Evolutionary conservation across 2,888 invertebrate genomes (phyloP).

Genomic region (Scaptomyza polygonia): DNA sequence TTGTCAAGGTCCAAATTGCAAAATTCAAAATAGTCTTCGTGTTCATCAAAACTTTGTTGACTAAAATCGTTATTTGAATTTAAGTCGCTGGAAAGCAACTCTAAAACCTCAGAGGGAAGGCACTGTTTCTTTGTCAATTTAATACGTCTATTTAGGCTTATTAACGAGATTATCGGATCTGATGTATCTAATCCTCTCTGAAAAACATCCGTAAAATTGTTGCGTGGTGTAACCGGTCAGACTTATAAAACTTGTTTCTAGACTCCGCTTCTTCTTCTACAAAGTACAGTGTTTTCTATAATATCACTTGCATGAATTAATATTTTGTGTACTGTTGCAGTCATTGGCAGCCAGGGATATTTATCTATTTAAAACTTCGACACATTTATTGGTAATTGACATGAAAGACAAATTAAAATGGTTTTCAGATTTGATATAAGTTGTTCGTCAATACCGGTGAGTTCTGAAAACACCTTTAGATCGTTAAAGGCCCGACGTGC

Average conservation of each 20-base stretch:
- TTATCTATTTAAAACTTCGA: conserved; percentile 17
- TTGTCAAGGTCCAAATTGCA: too few species aligned
- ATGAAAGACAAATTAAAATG: conserved; percentile 26
- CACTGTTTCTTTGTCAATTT: not conserved
- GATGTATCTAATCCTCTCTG: conserved; percentile 22
- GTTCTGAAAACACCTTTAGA: too few species aligned
- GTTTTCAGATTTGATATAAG: not conserved
- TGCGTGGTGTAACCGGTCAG: not conserved
- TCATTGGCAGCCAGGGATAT: conserved; percentile 26
- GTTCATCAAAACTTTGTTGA: too few species aligned
- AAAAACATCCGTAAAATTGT: conserved; percentile 8
- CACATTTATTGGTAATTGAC: conserved; percentile 20
- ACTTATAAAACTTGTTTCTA: not conserved
- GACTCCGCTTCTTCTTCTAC: not conserved
- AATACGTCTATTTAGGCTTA: conserved; percentile 7
- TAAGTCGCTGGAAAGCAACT: too few species aligned
- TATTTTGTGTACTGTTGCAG: not conserved
- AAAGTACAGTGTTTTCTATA: not conserved
- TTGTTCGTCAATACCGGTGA: too few species aligned
- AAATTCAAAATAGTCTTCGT: too few species aligned
- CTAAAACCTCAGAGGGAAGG: too few species aligned
- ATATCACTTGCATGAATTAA: conserved; percentile 1
- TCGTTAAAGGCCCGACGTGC: too few species aligned
- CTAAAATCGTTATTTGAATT: too few species aligned
- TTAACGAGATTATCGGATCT: conserved; percentile 15